Base-by-base conservation (phyloP, 1,140 invertebrate genomes). In the Drosophila nigrodunni region DNA sequence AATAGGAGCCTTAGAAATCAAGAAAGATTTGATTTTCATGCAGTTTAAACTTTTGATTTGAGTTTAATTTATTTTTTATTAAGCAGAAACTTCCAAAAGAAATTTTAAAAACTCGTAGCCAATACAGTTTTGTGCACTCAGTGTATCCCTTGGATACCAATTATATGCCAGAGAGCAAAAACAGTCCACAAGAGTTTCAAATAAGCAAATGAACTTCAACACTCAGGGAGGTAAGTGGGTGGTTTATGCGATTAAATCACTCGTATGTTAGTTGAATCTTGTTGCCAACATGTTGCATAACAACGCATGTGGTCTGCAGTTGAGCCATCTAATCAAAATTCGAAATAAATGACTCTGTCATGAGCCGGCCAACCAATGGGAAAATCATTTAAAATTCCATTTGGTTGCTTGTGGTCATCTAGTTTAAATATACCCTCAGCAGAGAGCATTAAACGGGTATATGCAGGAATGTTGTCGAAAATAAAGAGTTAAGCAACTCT, bases 211-310 rank as follows among this genome's bases (percentile, higher is more conserved):
- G 49, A 11, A 55, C 54, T 60, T n/a, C 54, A 43, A 41, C 35
- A 15, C 18, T 73, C 30, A 5, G 11, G 30, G 30, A 5, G 11
- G 30, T 7, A 8, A 30, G 21, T 35, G 50, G 6, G 30, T 2
- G n/a, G 30, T n/a, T 52, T 52, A 76, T 64, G 64, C 77, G 78
- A 68, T 77, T 74, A 77, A 80, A 73, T 65, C 61, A 77, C 43
- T 39, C 21, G 59, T 13, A 43, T 57, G 52, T 55, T 50, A 59
- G 69, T 65, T 69, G 73, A 85, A 74, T 70, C 77, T 77, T 58
- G 77, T 61, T 68, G 46, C 61, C 72, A 6, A 30, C 65, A 80
- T 54, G 59, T 54, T 54, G 50, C n/a, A 52, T 61, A 60, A 55
- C 49, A 59, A 62, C 62, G 46, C 62, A 41, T 73, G 69, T 47